Conservation (phyloP, 2,113 vertebrate species). For the Deroptyus accipitrinus region DNA sequence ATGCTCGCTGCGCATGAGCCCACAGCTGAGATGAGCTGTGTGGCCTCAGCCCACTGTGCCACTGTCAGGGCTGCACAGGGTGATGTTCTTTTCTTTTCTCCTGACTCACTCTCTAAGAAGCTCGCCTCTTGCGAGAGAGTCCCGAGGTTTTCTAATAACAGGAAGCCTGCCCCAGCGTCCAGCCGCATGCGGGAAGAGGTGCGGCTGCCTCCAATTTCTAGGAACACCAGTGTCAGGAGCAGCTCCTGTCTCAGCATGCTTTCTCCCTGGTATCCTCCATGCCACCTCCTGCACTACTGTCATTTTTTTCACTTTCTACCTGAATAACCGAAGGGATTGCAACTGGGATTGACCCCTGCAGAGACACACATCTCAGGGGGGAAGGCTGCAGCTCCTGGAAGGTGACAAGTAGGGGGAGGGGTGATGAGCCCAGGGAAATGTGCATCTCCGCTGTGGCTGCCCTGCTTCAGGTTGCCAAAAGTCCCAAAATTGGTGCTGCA, state of each 20-base stretch:
- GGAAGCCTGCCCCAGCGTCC: not conserved
- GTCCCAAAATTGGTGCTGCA: not conserved
- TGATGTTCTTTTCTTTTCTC: not conserved
- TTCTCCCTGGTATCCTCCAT: not conserved
- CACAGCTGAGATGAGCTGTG: not conserved
- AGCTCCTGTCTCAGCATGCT: rapidly evolving
- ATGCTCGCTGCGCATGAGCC: not conserved
- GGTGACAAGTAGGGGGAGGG: too few relatives aligned
- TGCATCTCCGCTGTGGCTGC: not conserved
- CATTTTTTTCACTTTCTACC: not conserved
- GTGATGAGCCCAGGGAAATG: not conserved
- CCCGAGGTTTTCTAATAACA: constrained; percentile 50
- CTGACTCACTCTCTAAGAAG: not conserved
- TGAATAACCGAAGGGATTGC: not conserved
- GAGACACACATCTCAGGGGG: rapidly evolving
- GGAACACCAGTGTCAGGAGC: not conserved
- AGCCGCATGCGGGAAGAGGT: not conserved
- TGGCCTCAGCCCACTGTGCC: rapidly evolving
- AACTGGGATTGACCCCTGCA: rapidly evolving
- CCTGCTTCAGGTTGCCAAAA: not conserved
- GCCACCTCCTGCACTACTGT: not conserved
- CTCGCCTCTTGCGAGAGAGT: not conserved
- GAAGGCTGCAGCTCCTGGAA: not conserved
- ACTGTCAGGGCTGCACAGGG: rapidly evolving
- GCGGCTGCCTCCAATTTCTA: constrained; percentile 32